A percentile compares a stretch with the other conserved stretches of the same genome.
phyloP scores from a whole-genome alignment of 2,888 invertebrate species.

The Argyresthia albistria region DNA sequence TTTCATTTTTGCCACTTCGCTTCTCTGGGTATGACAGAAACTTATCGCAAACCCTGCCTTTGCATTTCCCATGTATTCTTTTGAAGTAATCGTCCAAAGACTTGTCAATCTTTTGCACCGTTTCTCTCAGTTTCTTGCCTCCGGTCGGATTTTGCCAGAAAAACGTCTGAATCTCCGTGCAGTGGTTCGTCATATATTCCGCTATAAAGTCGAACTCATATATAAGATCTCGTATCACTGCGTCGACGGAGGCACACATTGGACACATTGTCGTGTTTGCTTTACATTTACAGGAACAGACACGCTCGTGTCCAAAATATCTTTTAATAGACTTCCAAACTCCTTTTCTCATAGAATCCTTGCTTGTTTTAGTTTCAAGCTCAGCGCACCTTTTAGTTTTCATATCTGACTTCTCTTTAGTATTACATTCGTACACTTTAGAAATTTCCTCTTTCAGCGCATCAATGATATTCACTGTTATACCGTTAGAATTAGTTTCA shows the following conservation, averaged over 20 bases:
- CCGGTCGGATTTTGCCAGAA: conserved; percentile 50
- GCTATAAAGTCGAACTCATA: conserved; percentile 47
- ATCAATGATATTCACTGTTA: too few relatives aligned
- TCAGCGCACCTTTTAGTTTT: conserved; percentile 4
- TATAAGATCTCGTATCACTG: conserved; percentile 43
- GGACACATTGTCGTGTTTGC: conserved; percentile 41
- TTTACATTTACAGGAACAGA: conserved; percentile 41
- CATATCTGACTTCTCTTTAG: neutral
- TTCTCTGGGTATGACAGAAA: conserved; percentile 36
- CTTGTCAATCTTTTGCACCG: conserved; percentile 38
- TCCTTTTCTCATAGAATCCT: conserved; percentile 8
- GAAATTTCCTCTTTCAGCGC: too few relatives aligned
- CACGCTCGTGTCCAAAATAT: conserved; percentile 37
- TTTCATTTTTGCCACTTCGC: conserved; percentile 19
- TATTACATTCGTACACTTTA: too few relatives aligned
- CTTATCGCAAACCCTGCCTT: conserved; percentile 36
- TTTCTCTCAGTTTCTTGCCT: conserved; percentile 40
- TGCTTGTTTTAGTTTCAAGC: neutral
- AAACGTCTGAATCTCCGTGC: conserved; percentile 52
- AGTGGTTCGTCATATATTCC: conserved; percentile 45
- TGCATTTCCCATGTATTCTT: conserved; percentile 44
- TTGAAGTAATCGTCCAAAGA: conserved; percentile 42
- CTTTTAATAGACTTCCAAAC: conserved; percentile 33
- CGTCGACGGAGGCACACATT: conserved; percentile 45
- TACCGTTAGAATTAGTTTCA: too few relatives aligned